Conservation (phyloP, 2,797 vertebrate species). For the Hippocampus kuda region DNA sequence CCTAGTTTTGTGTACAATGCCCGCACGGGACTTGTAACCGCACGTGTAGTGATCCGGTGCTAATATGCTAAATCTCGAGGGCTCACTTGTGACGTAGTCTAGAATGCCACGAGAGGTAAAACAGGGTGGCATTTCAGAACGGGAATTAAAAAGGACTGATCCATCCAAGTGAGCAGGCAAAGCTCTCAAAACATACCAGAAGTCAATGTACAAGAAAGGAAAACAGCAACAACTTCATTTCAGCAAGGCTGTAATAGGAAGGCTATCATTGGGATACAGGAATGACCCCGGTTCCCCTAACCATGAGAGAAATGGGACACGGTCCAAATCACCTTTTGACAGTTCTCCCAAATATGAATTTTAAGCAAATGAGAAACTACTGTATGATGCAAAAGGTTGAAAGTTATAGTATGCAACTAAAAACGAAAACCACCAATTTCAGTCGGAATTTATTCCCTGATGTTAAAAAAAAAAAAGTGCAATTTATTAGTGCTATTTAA, state of each 20-base stretch:
- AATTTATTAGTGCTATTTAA: background rate
- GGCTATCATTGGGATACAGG: too few species aligned
- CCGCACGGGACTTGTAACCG: background rate
- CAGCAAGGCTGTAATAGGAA: background rate
- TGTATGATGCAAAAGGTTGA: background rate
- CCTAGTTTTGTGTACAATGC: background rate
- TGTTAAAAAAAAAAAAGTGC: background rate
- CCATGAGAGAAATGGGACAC: background rate
- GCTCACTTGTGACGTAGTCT: background rate
- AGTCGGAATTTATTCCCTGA: background rate
- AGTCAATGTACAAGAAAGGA: background rate
- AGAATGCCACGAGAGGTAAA: background rate
- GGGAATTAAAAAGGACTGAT: background rate
- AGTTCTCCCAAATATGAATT: background rate
- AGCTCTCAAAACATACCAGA: background rate
- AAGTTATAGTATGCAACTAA: background rate
- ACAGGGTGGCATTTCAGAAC: background rate
- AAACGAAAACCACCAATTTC: background rate
- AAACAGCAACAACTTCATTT: background rate
- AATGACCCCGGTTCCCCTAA: background rate
- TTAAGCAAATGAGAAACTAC: background rate
- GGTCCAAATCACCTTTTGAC: background rate
- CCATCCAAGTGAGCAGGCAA: background rate
- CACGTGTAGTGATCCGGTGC: background rate
- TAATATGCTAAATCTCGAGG: conserved; percentile 3